Percentiles rank a stretch among this genome's conserved stretches.
These are phyloP conservation scores for Stenotaenia linearis DNA, from an alignment of 2,888 invertebrate genomes.

Conservation along the genomic window DNA sequence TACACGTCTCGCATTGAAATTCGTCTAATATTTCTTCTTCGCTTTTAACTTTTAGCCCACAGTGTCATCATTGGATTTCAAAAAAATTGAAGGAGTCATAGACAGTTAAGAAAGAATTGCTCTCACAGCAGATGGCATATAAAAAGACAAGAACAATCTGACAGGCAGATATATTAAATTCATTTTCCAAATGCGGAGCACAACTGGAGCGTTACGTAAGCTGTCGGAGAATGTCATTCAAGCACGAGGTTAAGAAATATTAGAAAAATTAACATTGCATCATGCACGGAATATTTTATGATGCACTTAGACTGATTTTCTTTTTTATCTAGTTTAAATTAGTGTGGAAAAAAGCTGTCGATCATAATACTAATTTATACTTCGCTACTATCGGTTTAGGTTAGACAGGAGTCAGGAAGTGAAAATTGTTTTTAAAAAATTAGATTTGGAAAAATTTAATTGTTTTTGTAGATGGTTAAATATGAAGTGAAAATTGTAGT, in stretches of 20 bases:
- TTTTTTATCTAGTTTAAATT: too few species aligned
- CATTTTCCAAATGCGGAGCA: constrained; percentile 9
- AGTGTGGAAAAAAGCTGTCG: too few species aligned
- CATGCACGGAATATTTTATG: not conserved
- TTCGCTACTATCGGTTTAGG: too few species aligned
- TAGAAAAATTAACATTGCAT: constrained; percentile 3
- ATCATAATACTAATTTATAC: too few species aligned
- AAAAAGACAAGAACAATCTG: not conserved
- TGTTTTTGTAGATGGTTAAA: too few species aligned
- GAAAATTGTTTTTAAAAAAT: too few species aligned
- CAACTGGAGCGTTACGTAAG: constrained; percentile 9
- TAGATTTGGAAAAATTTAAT: too few species aligned
- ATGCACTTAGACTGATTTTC: constrained; percentile 9
- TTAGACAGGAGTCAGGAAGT: too few species aligned
- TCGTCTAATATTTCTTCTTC: not conserved
- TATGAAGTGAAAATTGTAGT: too few species aligned
- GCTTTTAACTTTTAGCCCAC: not conserved
- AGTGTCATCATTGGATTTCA: not conserved
- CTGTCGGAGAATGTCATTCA: not conserved
- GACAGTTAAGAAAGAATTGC: not conserved
- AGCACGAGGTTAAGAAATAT: not conserved
- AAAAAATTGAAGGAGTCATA: not conserved
- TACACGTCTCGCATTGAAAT: not conserved
- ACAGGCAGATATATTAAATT: constrained; percentile 1
- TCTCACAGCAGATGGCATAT: not conserved